These are phyloP conservation scores for Scarus forsteni DNA, from an alignment of 2,797 vertebrate genomes.

Conservation along the genomic window DNA sequence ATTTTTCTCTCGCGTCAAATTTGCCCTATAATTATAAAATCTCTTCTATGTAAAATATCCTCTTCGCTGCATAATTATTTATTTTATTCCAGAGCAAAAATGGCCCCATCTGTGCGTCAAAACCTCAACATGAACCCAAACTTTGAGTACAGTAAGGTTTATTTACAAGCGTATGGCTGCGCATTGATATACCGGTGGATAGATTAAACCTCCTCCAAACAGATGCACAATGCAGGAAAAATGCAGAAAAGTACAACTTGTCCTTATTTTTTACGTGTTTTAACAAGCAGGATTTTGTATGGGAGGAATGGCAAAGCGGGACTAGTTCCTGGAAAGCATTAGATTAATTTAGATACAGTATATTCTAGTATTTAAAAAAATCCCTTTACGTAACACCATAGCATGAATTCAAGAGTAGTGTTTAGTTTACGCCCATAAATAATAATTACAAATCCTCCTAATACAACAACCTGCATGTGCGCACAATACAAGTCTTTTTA, in stretches of 20 bases:
- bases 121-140: background rate
- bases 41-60: background rate
- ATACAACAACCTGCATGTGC: too few species aligned
- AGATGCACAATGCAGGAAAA: background rate
- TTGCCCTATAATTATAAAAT: background rate
- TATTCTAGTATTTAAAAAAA: background rate
- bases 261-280: background rate
- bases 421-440: background rate
- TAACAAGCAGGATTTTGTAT: background rate
- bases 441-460: too few species aligned
- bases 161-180: background rate
- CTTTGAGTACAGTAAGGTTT: background rate
- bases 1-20: background rate
- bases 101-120: background rate
- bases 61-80: fast-evolving
- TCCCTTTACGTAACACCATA: background rate
- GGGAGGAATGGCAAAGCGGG: background rate
- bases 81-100: background rate
- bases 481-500: too few species aligned
- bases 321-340: constrained; percentile 3
- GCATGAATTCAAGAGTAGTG: too few species aligned
- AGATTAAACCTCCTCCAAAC: background rate
- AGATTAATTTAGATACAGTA: background rate
- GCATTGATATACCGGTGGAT: constrained; percentile 7
- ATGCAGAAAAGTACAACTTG: background rate